Conservation (phyloP, 2,888 invertebrate genomes). For the Scotopteryx bipunctaria region DNA sequence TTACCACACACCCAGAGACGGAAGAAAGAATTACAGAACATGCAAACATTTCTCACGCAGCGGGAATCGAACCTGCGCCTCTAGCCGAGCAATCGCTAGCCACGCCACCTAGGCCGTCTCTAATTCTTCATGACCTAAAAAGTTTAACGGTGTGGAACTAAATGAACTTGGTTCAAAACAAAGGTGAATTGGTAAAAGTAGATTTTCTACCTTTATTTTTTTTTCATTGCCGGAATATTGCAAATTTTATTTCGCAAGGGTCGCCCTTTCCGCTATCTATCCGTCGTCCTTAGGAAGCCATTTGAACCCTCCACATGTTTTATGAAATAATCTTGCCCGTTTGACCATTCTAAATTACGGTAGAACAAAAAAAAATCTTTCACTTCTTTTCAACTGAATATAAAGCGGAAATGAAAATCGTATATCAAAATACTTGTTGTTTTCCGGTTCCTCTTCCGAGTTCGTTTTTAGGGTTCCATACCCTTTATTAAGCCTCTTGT, state of each 20-base stretch:
- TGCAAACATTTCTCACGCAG: no score
- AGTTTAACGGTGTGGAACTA: no score
- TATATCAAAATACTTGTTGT: conserved; percentile 1
- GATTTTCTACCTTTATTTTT: not conserved
- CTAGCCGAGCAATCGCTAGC: no score
- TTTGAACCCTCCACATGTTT: conserved; percentile 44
- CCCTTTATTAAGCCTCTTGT: no score
- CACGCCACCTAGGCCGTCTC: no score
- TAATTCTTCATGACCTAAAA: no score
- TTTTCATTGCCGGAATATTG: conserved; percentile 30
- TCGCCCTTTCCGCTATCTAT: conserved; percentile 35
- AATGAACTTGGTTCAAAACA: not conserved
- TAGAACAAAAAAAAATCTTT: conserved; percentile 14
- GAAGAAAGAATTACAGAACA: no score
- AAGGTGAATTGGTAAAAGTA: not conserved
- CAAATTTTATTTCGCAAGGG: conserved; percentile 21
- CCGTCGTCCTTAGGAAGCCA: conserved; percentile 32
- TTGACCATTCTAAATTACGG: conserved; percentile 27
- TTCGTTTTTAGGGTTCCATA: not conserved
- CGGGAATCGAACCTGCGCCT: no score
- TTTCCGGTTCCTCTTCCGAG: not conserved
- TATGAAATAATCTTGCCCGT: conserved; percentile 43
- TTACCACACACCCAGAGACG: no score
- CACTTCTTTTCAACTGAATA: conserved; percentile 8
- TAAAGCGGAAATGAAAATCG: conserved; percentile 4